Percentiles rank a stretch among this genome's conserved stretches.
phyloP scores from a whole-genome alignment of 2,888 invertebrate species.

The Synergus gifuensis region DNA sequence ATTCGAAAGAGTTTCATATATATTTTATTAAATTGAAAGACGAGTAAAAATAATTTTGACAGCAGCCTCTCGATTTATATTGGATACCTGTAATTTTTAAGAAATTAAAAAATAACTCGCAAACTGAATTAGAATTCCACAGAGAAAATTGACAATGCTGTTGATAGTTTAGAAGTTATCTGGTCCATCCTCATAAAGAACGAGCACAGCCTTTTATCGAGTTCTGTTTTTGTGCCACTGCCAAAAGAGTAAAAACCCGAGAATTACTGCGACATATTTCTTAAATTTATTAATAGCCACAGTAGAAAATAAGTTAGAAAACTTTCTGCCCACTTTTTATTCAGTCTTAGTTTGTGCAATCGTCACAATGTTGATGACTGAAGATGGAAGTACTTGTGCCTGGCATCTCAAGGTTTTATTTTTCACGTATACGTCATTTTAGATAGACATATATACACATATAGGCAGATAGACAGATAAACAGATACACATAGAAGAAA shows the following conservation, averaged over 20 bases:
- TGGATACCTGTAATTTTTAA: too few relatives aligned
- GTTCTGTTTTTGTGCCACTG: not conserved
- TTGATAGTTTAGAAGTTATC: too few relatives aligned
- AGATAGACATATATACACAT: not conserved
- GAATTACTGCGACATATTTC: not conserved
- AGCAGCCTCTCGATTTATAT: too few relatives aligned
- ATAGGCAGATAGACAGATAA: not conserved
- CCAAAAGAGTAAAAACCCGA: not conserved
- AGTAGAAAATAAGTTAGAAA: not conserved
- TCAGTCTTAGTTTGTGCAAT: not conserved
- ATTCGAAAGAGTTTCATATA: not conserved
- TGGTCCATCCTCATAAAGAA: not conserved
- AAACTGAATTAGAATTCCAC: not conserved
- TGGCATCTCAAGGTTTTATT: slow-evolving; percentile 32
- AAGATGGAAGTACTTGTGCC: slow-evolving; percentile 5
- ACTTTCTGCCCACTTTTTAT: not conserved
- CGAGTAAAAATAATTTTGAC: too few relatives aligned
- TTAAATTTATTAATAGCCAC: not conserved
- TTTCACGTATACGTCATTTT: not conserved
- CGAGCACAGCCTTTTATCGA: not conserved
- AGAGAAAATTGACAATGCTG: not conserved
- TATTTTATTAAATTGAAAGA: too few relatives aligned
- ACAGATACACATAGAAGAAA: slow-evolving; percentile 15
- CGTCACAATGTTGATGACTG: not conserved
- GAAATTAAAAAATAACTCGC: too few relatives aligned